Conservation (phyloP, 2,797 vertebrate genomes). For the Neoniphon sammara region DNA sequence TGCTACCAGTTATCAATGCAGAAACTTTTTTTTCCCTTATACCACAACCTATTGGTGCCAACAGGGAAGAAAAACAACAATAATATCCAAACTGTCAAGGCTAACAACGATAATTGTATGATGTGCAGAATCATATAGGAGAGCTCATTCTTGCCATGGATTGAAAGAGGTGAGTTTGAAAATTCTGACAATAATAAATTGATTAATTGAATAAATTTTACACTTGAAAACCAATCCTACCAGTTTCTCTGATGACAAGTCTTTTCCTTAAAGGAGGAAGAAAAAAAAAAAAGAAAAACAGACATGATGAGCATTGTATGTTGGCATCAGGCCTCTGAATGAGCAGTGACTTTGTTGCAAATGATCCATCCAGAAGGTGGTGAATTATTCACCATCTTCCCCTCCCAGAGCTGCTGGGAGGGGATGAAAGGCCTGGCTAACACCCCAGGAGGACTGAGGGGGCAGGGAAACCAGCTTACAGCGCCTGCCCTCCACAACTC, state of each 20-base stretch:
- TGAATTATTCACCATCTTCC: conserved; percentile 79
- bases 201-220: neutral
- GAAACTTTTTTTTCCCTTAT: no score
- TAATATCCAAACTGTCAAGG: neutral
- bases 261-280: neutral
- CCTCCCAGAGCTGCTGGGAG: conserved; percentile 70
- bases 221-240: neutral
- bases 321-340: conserved; percentile 45
- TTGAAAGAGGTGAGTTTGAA: no score
- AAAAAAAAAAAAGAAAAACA: no score
- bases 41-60: no score
- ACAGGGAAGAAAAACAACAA: neutral
- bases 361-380: conserved; percentile 76
- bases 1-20: no score
- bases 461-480: conserved; percentile 68
- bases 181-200: neutral
- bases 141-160: neutral
- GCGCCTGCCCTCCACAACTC: conserved; percentile 52
- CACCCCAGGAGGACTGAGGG: conserved; percentile 49
- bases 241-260: neutral
- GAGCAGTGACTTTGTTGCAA: conserved; percentile 57
- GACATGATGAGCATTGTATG: conserved; percentile 17
- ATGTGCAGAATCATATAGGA: neutral
- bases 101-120: neutral
- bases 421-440: conserved; percentile 79